A percentile compares a stretch with the other conserved stretches of the same genome.
phyloP scores from a whole-genome alignment of 2,113 vertebrate species.

The Hippocampus mohnikei region DNA sequence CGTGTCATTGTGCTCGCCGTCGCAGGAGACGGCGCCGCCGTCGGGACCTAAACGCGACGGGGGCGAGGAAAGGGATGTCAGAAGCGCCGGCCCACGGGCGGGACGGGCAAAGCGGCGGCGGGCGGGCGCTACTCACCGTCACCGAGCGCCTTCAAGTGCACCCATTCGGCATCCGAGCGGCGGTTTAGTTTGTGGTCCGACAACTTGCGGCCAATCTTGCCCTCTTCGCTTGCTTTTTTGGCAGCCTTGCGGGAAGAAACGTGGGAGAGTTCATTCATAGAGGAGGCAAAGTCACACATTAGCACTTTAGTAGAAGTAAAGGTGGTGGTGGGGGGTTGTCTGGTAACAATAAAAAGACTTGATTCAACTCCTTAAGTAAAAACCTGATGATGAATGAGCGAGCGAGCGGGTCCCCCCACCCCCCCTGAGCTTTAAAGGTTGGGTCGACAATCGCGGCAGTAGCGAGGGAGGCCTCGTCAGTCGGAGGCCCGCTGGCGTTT shows the following conservation, averaged over 20 bases:
- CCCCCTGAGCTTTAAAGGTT: too few relatives aligned
- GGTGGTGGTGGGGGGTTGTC: too few relatives aligned
- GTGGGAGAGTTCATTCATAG: neutral
- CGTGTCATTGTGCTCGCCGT: conserved; percentile 82
- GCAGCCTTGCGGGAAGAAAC: conserved; percentile 65
- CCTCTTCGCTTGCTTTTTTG: conserved; percentile 74
- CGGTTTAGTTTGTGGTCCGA: conserved; percentile 92
- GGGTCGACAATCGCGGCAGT: too few relatives aligned
- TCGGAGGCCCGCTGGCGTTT: neutral
- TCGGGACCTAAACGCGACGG: conserved; percentile 72
- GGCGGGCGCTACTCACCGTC: conserved; percentile 44
- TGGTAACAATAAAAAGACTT: too few relatives aligned
- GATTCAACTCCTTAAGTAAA: too few relatives aligned
- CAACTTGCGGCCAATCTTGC: conserved; percentile 85
- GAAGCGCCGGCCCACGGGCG: too few relatives aligned
- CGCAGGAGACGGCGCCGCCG: conserved; percentile 71
- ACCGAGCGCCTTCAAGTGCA: conserved; percentile 86
- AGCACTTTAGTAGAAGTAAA: neutral
- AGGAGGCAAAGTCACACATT: neutral
- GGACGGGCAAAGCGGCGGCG: neutral
- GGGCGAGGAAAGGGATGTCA: conserved; percentile 15
- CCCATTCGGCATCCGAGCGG: conserved; percentile 90
- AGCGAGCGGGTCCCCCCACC: too few relatives aligned
- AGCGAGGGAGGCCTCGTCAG: neutral
- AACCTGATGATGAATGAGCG: too few relatives aligned